These are phyloP conservation scores for Neodiprion lecontei DNA, from an alignment of 1,140 invertebrate genomes.

Conservation along the genomic window DNA sequence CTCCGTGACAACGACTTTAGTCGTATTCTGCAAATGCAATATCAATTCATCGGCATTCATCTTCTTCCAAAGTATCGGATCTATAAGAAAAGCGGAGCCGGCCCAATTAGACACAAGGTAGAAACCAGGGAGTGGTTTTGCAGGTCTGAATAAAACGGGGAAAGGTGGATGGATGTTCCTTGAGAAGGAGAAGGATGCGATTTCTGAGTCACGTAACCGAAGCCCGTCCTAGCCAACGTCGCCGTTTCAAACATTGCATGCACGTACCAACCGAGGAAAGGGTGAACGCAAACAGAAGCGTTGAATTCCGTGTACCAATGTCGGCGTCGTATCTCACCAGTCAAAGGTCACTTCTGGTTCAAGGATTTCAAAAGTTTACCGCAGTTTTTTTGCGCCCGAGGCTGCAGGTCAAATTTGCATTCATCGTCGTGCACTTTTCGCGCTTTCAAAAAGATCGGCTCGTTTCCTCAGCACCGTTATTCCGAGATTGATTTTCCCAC, in stretches of 20 bases:
- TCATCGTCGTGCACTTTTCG: too few species aligned
- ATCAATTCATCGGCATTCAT: too few species aligned
- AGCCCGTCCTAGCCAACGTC: background rate
- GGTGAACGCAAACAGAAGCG: background rate
- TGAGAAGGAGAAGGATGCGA: background rate
- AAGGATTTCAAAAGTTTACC: background rate
- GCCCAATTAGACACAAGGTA: too few species aligned
- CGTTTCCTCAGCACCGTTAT: too few species aligned
- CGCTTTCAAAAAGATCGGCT: too few species aligned
- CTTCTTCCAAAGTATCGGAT: too few species aligned
- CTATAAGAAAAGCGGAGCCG: too few species aligned
- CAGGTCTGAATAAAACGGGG: background rate
- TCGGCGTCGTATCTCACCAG: background rate
- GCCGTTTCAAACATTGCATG: slow-evolving; percentile 4
- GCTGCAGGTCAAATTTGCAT: too few species aligned
- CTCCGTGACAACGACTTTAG: background rate
- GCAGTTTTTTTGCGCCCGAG: background rate
- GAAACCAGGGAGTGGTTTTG: too few species aligned
- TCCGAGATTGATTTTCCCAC: too few species aligned
- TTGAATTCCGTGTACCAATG: background rate
- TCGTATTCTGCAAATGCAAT: background rate
- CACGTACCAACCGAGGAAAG: background rate
- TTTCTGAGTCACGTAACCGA: background rate
- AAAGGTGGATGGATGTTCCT: background rate
- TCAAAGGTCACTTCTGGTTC: background rate